Evolutionary conservation across 2,113 vertebrate genomes (phyloP).

Genomic region (Dendrocopos noguchii): DNA sequence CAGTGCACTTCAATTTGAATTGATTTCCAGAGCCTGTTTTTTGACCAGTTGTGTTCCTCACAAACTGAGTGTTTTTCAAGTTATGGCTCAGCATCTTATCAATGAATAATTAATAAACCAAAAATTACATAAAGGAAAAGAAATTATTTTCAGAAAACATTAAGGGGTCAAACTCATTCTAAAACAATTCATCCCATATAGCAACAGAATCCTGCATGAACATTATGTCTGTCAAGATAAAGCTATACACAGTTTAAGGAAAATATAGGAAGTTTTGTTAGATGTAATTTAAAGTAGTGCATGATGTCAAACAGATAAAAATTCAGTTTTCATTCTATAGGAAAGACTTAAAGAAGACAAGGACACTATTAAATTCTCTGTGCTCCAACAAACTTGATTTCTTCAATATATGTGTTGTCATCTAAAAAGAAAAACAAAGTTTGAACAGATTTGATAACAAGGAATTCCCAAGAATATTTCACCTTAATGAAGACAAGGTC

Average conservation of each 20-base stretch:
- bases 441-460: not conserved
- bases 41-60: not conserved
- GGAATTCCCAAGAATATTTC: not conserved
- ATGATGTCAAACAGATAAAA: not conserved
- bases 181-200: not conserved
- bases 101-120: not conserved
- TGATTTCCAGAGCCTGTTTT: not conserved
- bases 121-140: not conserved
- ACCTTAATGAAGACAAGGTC: not conserved
- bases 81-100: not conserved
- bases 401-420: not conserved
- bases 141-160: not conserved
- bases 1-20: not conserved
- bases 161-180: not conserved
- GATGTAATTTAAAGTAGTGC: not conserved
- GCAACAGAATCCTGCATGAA: not conserved
- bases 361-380: not conserved
- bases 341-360: conserved; percentile 6
- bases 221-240: not conserved
- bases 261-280: not conserved
- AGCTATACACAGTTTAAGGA: not conserved
- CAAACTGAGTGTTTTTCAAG: not conserved
- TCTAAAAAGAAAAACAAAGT: not conserved
- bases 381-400: not conserved
- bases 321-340: not conserved